phyloP scores from a whole-genome alignment of 2,888 invertebrate species.

The Tenthredo livida region DNA sequence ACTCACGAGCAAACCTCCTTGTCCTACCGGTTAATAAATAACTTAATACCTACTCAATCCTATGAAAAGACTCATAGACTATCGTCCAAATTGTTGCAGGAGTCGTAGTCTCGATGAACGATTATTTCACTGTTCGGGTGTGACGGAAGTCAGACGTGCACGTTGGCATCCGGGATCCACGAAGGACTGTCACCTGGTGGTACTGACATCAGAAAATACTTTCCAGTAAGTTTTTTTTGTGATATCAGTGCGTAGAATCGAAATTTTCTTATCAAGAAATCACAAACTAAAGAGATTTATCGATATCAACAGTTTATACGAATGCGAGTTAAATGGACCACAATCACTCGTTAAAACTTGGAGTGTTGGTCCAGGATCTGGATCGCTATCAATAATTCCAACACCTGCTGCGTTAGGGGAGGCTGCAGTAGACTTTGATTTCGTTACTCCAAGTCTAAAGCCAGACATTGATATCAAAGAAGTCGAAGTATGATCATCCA shows the following conservation, averaged over 20 bases:
- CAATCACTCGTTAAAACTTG: slow-evolving; percentile 78
- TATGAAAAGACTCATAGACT: neutral
- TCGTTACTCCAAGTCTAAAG: slow-evolving; percentile 81
- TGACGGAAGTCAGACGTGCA: slow-evolving; percentile 86
- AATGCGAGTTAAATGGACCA: slow-evolving; percentile 73
- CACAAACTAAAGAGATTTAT: neutral
- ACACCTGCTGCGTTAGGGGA: slow-evolving; percentile 87
- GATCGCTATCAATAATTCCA: slow-evolving; percentile 71
- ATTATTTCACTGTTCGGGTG: slow-evolving; percentile 84
- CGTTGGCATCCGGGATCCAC: slow-evolving; percentile 93
- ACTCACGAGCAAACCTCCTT: slow-evolving; percentile 55
- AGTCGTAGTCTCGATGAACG: slow-evolving; percentile 87
- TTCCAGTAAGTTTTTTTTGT: slow-evolving; percentile 83
- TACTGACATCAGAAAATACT: slow-evolving; percentile 92
- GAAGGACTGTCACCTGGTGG: slow-evolving; percentile 87
- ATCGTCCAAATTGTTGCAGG: slow-evolving; percentile 80
- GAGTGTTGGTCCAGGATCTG: slow-evolving; percentile 79
- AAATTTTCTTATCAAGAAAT: neutral
- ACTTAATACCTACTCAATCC: neutral
- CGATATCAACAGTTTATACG: slow-evolving; percentile 72
- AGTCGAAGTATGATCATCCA: slow-evolving; percentile 34
- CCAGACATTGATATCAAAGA: slow-evolving; percentile 57
- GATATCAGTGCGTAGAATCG: neutral
- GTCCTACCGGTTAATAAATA: slow-evolving; percentile 36
- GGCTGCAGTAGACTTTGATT: slow-evolving; percentile 92